Evolutionary conservation across 2,888 invertebrate genomes (phyloP).

Genomic region (Tenthredo livida): DNA sequence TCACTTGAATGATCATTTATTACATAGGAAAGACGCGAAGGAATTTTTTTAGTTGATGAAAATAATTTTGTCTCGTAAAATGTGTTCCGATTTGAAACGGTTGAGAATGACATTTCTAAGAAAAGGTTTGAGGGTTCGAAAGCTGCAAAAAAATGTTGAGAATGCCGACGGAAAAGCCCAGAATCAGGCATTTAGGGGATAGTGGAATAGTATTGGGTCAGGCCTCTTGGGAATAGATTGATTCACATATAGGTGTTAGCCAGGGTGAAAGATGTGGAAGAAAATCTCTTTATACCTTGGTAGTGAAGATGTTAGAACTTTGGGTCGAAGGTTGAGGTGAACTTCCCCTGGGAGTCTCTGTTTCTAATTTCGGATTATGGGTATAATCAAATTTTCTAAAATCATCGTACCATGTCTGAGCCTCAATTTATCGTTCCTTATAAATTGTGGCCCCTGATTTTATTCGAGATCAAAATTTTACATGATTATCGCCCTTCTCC

Average conservation of each 20-base stretch:
- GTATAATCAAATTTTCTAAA: slow-evolving; percentile 3
- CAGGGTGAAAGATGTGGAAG: not conserved
- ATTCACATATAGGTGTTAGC: not conserved
- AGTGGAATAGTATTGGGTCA: slow-evolving; percentile 17
- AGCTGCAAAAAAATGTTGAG: not conserved
- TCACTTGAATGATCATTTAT: not conserved
- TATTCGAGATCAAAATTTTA: not conserved
- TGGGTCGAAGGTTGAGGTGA: slow-evolving; percentile 11
- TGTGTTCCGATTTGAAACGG: too few relatives aligned
- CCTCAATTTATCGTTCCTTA: not conserved
- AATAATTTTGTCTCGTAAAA: not conserved
- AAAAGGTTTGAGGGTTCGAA: not conserved
- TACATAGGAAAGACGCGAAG: not conserved
- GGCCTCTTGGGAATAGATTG: slow-evolving; percentile 9
- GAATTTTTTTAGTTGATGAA: not conserved
- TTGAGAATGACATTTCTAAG: not conserved
- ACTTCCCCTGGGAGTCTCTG: slow-evolving; percentile 24
- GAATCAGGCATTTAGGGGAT: not conserved
- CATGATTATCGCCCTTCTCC: too few relatives aligned
- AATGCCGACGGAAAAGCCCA: not conserved
- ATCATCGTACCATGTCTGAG: not conserved
- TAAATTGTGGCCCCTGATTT: not conserved
- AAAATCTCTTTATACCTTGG: not conserved
- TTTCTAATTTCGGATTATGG: slow-evolving; percentile 21
- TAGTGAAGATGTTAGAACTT: not conserved